Conservation (phyloP, 2,888 invertebrate species). For the Brenthis hecate region DNA sequence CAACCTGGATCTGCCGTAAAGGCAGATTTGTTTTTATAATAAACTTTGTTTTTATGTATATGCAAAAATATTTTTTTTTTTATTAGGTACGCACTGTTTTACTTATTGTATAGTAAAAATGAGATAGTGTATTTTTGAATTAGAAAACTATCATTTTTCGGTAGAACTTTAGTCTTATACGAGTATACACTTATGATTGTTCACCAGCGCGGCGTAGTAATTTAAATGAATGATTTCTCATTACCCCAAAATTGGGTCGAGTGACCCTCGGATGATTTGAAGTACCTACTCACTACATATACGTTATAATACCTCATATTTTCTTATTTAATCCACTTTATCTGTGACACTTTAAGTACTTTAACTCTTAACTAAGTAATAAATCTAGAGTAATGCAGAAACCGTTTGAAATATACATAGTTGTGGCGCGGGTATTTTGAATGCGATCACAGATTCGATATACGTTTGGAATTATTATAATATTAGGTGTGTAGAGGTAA, state of each 20-base stretch:
- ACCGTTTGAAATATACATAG: not conserved
- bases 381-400: conserved; percentile 4
- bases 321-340: conserved; percentile 12
- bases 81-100: no score
- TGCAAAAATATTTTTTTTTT: no score
- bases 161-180: no score
- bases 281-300: not conserved
- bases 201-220: conserved; percentile 14
- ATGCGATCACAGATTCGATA: no score
- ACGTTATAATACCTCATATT: conserved; percentile 10
- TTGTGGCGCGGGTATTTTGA: not conserved
- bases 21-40: no score
- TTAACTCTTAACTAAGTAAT: conserved; percentile 5
- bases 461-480: no score
- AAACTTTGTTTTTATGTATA: no score
- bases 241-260: conserved; percentile 32
- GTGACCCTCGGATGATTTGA: conserved; percentile 23
- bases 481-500: no score
- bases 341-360: not conserved
- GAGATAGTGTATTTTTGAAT: no score
- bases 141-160: no score
- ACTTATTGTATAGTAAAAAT: no score
- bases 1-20: no score
- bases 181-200: conserved; percentile 2
- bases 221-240: conserved; percentile 36